phyloP scores from a whole-genome alignment of 2,113 vertebrate species.

The Lophochroa leadbeateri region DNA sequence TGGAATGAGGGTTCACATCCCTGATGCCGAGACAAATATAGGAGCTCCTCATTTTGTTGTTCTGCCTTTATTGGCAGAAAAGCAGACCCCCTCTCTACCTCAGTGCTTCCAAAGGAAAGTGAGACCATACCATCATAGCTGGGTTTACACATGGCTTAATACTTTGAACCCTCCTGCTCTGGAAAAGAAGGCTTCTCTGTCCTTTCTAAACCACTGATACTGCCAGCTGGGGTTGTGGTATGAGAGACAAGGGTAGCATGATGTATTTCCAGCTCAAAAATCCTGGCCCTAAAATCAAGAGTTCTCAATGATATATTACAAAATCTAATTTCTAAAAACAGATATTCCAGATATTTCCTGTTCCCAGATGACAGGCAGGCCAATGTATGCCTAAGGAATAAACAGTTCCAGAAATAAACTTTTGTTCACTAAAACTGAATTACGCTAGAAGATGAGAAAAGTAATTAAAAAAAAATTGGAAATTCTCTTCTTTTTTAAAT shows the following conservation, averaged over 20 bases:
- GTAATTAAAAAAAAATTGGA: neutral
- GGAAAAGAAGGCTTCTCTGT: neutral
- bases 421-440: neutral
- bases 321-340: neutral
- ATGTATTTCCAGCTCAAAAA: neutral
- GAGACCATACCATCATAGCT: neutral
- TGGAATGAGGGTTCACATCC: neutral
- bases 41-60: neutral
- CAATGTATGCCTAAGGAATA: neutral
- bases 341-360: neutral
- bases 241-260: neutral
- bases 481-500: neutral
- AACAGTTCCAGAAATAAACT: neutral
- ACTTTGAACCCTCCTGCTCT: neutral
- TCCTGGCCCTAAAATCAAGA: neutral
- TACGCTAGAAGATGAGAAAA: neutral
- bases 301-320: neutral
- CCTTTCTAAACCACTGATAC: neutral
- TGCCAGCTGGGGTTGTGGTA: neutral
- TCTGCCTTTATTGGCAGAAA: neutral
- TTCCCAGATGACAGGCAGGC: neutral
- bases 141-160: neutral
- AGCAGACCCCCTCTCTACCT: neutral
- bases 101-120: neutral
- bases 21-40: constrained; percentile 1